Conservation (phyloP, 2,888 invertebrate genomes). For the Dasysyrphus albostriatus region DNA sequence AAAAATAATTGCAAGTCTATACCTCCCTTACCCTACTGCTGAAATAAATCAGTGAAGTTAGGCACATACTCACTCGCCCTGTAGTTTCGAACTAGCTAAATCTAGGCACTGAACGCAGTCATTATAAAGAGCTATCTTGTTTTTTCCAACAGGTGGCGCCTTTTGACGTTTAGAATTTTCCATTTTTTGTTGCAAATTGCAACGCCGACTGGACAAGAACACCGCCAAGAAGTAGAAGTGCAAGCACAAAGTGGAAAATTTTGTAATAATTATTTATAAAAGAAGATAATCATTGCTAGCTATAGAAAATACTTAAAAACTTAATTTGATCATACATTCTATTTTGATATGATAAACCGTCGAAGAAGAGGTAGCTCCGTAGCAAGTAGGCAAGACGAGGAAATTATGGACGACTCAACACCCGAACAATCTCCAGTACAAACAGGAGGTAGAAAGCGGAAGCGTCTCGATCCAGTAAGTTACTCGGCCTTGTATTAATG, state of each 20-base stretch:
- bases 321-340: no score
- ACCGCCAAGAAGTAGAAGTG: not conserved
- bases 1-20: no score
- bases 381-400: conserved; percentile 89
- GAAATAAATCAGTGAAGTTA: no score
- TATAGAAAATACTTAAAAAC: not conserved
- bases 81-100: no score
- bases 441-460: conserved; percentile 86
- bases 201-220: not conserved
- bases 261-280: not conserved
- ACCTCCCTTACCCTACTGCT: no score
- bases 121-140: no score
- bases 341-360: conserved; percentile 87
- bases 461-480: conserved; percentile 90
- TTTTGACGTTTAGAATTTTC: no score
- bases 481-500: not conserved
- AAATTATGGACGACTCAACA: conserved; percentile 88
- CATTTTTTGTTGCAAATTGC: not conserved
- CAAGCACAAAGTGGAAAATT: not conserved
- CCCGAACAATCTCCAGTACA: conserved; percentile 83
- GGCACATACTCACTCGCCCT: no score
- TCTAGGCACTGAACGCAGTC: no score
- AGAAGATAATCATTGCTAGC: not conserved
- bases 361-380: conserved; percentile 93
- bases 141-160: no score